Evolutionary conservation across 2,888 invertebrate genomes (phyloP).

Genomic region (Pilophorus perplexus): DNA sequence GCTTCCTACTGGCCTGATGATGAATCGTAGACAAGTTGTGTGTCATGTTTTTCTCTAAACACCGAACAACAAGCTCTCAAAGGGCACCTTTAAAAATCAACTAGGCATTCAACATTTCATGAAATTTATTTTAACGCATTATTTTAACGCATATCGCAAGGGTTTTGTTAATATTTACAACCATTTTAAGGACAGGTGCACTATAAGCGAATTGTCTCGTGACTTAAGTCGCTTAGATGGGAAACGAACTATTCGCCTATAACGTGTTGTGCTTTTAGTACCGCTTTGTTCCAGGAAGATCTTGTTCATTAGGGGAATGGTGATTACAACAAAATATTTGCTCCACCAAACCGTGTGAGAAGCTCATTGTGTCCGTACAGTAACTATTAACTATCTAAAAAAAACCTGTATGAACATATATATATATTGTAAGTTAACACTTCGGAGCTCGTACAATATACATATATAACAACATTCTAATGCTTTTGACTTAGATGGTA

Average conservation of each 20-base stretch:
- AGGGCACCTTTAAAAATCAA: not conserved
- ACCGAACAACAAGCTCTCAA: not conserved
- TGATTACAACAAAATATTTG: not conserved
- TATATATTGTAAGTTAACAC: not conserved
- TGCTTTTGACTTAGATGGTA: constrained; percentile 1
- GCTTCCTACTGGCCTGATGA: no score
- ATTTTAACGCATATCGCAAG: not conserved
- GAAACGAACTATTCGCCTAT: no score
- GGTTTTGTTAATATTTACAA: not conserved
- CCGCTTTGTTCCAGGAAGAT: constrained; percentile 7
- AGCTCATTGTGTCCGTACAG: no score
- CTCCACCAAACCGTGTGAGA: no score
- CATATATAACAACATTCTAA: not conserved
- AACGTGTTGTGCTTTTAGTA: not conserved
- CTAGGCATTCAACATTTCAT: no score
- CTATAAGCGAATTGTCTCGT: not conserved
- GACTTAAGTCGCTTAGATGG: no score
- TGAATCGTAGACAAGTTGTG: no score
- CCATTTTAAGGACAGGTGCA: not conserved
- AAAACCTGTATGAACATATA: not conserved
- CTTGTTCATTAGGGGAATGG: not conserved
- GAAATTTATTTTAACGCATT: no score
- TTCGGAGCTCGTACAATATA: not conserved
- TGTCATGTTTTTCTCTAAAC: not conserved
- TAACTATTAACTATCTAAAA: not conserved